phyloP scores from a whole-genome alignment of 2,888 invertebrate species.

The Eupithecia dodoneata region DNA sequence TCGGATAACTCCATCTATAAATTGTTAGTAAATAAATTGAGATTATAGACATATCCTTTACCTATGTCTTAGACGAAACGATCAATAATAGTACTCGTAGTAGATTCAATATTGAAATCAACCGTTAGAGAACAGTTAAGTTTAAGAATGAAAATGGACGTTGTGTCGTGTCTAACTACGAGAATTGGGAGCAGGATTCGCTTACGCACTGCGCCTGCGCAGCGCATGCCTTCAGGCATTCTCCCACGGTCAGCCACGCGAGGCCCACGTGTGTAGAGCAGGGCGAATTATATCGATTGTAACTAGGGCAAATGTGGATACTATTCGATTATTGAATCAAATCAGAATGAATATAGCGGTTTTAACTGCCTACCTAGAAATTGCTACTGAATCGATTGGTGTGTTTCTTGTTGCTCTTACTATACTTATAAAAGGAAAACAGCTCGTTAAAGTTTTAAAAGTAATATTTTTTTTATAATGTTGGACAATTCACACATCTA shows the following conservation, averaged over 20 bases:
- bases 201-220: slow-evolving; percentile 19
- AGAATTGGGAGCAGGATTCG: slow-evolving; percentile 12
- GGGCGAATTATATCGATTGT: slow-evolving; percentile 12
- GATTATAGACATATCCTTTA: neutral
- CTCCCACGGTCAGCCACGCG: slow-evolving; percentile 67
- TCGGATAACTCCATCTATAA: too few relatives aligned
- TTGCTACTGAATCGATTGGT: neutral
- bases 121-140: neutral
- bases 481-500: too few relatives aligned
- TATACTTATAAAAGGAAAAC: neutral
- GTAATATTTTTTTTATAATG: too few relatives aligned
- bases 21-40: too few relatives aligned
- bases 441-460: neutral
- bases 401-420: neutral
- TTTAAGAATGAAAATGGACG: neutral
- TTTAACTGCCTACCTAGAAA: neutral
- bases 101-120: neutral
- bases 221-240: slow-evolving; percentile 62
- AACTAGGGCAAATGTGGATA: neutral
- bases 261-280: slow-evolving; percentile 37
- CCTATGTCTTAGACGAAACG: neutral
- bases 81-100: neutral
- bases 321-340: neutral
- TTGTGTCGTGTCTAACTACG: neutral
- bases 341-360: neutral